These are phyloP conservation scores for Penaeus chinensis DNA, from an alignment of 1,140 invertebrate genomes.

Conservation along the genomic window DNA sequence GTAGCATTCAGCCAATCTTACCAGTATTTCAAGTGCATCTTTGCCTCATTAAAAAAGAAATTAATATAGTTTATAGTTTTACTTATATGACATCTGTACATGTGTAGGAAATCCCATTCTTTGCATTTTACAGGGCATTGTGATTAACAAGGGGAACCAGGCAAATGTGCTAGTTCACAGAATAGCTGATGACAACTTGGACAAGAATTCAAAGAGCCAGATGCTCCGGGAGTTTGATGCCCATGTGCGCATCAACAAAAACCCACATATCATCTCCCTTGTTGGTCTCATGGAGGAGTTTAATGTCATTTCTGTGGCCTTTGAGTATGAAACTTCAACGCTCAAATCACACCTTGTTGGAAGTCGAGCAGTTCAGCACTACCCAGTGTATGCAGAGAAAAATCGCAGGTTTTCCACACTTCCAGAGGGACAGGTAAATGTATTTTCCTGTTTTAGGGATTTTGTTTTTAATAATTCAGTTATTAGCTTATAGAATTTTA, in stretches of 20 bases:
- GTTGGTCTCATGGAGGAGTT: conserved; percentile 83
- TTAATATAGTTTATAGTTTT: too few species aligned
- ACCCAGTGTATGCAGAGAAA: conserved; percentile 71
- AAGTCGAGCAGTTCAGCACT: conserved; percentile 73
- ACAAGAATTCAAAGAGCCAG: conserved; percentile 36
- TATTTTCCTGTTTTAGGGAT: neutral
- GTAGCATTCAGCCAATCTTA: too few species aligned
- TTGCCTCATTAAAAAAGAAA: too few species aligned
- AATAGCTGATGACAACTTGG: conserved; percentile 54
- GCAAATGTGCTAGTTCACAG: conserved; percentile 53
- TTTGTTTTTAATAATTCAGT: neutral
- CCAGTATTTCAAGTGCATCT: too few species aligned
- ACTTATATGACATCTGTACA: too few species aligned
- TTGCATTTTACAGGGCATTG: conserved; percentile 53
- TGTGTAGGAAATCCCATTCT: neutral
- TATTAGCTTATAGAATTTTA: neutral
- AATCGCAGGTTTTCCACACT: conserved; percentile 73
- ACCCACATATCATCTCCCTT: conserved; percentile 79
- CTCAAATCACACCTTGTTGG: conserved; percentile 78
- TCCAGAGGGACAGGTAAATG: conserved; percentile 70
- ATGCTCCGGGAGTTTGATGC: conserved; percentile 81
- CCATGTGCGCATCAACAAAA: conserved; percentile 76
- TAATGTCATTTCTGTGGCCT: conserved; percentile 64
- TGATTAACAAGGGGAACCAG: conserved; percentile 52
- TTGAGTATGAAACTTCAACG: conserved; percentile 60